Conservation (phyloP, 2,113 vertebrate species). For the Rhabdornis inornatus region DNA sequence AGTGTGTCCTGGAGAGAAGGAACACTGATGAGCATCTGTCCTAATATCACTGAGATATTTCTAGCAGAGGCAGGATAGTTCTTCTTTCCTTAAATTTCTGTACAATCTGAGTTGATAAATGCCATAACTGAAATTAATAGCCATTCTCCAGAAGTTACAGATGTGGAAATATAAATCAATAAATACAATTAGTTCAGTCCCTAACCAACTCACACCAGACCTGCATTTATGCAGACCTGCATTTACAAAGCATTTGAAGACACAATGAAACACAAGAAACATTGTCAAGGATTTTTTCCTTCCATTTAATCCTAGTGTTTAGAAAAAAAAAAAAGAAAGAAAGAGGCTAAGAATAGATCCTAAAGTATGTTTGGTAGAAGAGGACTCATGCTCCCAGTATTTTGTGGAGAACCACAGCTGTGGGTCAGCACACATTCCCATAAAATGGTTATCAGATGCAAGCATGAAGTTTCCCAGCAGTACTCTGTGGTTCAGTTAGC, state of each 20-base stretch:
- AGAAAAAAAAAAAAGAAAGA: background rate
- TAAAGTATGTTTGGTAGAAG: constrained; percentile 12
- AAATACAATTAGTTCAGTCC: background rate
- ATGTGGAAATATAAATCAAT: background rate
- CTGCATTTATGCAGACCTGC: background rate
- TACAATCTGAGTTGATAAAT: background rate
- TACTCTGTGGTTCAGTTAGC: constrained; percentile 24
- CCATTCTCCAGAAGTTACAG: background rate
- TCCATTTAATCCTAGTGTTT: background rate
- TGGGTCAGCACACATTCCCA: constrained; percentile 62
- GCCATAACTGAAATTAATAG: background rate
- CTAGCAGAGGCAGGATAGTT: background rate
- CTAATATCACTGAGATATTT: background rate
- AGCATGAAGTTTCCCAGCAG: constrained; percentile 54
- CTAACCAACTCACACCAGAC: background rate
- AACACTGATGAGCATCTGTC: background rate
- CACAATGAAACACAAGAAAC: background rate
- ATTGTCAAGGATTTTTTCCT: background rate
- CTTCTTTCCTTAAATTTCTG: background rate
- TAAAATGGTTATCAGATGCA: constrained; percentile 66
- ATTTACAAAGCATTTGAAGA: background rate
- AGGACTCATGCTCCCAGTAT: constrained; percentile 41
- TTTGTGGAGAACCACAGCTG: constrained; percentile 55
- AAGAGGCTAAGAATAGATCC: constrained; percentile 16
- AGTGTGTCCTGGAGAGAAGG: background rate